A percentile compares a stretch with the other conserved stretches of the same genome.
phyloP scores from a whole-genome alignment of 2,888 invertebrate species.

The Thysanoteuthis rhombus region DNA sequence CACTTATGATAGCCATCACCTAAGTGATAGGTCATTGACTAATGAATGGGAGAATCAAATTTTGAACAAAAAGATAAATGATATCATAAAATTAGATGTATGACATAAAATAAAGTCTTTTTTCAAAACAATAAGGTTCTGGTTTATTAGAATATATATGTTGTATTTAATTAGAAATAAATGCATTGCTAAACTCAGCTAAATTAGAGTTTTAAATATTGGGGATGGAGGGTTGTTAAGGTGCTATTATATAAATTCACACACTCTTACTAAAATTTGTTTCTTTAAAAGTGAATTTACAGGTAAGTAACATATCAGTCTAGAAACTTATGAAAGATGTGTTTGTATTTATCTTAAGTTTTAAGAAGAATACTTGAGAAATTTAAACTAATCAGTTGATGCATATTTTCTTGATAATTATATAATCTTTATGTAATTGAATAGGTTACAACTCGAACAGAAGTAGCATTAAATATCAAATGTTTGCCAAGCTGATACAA shows the following conservation, averaged over 20 bases:
- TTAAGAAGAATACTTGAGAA: not conserved
- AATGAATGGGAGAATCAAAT: too few species aligned
- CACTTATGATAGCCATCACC: too few species aligned
- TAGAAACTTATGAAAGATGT: not conserved
- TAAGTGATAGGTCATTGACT: too few species aligned
- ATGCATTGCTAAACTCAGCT: not conserved
- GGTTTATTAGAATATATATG: not conserved
- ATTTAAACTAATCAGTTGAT: not conserved
- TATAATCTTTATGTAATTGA: too few species aligned
- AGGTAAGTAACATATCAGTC: not conserved
- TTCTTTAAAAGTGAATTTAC: not conserved
- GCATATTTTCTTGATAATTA: not conserved
- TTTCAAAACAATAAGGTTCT: too few species aligned
- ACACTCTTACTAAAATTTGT: not conserved
- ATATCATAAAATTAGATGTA: too few species aligned
- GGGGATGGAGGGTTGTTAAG: not conserved
- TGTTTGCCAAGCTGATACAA: too few species aligned
- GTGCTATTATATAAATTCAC: not conserved
- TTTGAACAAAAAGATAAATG: too few species aligned
- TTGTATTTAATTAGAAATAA: not conserved
- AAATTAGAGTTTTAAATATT: not conserved
- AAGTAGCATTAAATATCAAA: too few species aligned
- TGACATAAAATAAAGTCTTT: too few species aligned
- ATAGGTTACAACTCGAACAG: too few species aligned
- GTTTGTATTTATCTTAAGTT: not conserved